Evolutionary conservation across 2,113 vertebrate species (phyloP).

Genomic region (Thamnaconus septentrionalis): DNA sequence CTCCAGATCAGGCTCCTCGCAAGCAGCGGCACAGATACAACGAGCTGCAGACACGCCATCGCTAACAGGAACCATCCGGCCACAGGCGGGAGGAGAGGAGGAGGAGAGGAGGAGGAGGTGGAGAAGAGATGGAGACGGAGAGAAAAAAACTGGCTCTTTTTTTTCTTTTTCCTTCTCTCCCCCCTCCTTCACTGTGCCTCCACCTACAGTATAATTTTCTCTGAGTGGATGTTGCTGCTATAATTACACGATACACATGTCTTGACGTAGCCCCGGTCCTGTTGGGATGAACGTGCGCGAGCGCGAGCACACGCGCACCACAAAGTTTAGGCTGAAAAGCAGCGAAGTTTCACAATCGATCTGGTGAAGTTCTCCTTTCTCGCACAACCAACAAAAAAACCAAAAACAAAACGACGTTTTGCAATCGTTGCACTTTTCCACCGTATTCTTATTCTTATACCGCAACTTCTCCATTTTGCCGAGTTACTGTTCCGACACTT

Average conservation of each 20-base stretch:
- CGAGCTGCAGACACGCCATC: conserved; percentile 66
- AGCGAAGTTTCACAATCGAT: background rate
- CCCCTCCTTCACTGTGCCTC: conserved; percentile 23
- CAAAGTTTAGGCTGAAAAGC: conserved; percentile 17
- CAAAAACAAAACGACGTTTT: too few relatives aligned
- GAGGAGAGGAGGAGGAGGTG: conserved; percentile 32
- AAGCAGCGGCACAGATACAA: conserved; percentile 67
- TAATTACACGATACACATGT: conserved; percentile 31
- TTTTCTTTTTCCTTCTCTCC: too few relatives aligned
- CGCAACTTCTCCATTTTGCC: background rate
- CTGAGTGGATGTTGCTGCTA: conserved; percentile 26
- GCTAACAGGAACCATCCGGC: conserved; percentile 62
- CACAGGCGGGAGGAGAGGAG: conserved; percentile 32
- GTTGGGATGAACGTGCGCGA: too few relatives aligned
- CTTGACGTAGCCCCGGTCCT: conserved; percentile 14
- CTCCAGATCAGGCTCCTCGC: conserved; percentile 58
- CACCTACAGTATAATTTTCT: conserved; percentile 33
- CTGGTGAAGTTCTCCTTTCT: too few relatives aligned
- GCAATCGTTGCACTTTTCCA: too few relatives aligned
- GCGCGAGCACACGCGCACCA: too few relatives aligned
- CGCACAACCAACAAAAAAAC: too few relatives aligned
- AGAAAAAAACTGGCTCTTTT: too few relatives aligned
- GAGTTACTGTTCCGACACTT: conserved; percentile 65
- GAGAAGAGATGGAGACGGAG: too few relatives aligned
- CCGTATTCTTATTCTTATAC: too few relatives aligned